A percentile compares a stretch with the other conserved stretches of the same genome.
Conservation (phyloP, 2,797 vertebrate genomes). For the Acanthornis magna region DNA sequence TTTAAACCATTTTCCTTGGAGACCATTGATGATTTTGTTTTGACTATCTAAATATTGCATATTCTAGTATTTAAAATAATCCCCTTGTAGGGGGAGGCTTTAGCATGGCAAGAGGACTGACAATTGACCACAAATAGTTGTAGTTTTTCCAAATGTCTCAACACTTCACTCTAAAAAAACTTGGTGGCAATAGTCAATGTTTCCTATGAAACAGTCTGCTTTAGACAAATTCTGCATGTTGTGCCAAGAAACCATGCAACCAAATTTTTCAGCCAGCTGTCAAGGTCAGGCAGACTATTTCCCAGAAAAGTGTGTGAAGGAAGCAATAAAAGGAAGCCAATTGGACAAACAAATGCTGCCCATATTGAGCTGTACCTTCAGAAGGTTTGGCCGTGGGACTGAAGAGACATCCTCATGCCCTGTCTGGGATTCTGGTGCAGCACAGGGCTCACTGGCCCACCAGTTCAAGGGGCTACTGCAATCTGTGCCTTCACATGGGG, state of each 20-base stretch:
- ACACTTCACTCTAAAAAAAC: background rate
- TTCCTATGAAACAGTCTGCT: background rate
- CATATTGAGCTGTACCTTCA: background rate
- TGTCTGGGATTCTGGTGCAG: background rate
- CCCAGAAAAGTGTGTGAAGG: background rate
- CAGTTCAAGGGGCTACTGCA: background rate
- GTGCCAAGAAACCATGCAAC: background rate
- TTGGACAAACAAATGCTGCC: background rate
- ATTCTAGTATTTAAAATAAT: background rate
- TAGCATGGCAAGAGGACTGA: background rate
- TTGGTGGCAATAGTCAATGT: background rate
- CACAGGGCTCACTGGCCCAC: background rate
- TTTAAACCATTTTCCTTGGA: background rate
- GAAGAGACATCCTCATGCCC: background rate
- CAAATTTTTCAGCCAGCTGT: constrained; percentile 30
- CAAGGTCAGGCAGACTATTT: constrained; percentile 37
- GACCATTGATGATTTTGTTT: background rate
- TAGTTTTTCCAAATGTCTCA: background rate
- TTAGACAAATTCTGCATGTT: background rate
- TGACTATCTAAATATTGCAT: background rate
- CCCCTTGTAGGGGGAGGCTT: background rate
- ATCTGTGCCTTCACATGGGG: background rate
- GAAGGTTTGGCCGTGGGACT: background rate
- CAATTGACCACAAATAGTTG: background rate
- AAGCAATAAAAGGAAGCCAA: background rate